Base-by-base conservation (phyloP, 1,140 invertebrate species). In the Whitmania pigra region DNA sequence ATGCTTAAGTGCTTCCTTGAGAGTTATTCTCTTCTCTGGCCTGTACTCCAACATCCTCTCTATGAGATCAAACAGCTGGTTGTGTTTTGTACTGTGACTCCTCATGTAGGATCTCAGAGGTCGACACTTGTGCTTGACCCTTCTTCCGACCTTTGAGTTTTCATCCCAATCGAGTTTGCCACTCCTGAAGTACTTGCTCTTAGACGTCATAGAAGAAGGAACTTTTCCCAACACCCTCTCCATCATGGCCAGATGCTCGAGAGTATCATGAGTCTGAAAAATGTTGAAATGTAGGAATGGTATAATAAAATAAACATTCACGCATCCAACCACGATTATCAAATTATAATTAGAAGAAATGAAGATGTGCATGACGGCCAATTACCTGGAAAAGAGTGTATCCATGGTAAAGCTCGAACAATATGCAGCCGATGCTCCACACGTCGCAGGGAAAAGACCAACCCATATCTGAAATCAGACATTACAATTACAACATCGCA, bases 171-270 rank as follows among this genome's bases (percentile, higher is more conserved):
- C 79, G 55, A 82, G 75, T 54, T 74, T 73, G 68, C 80, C 80
- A 67, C 78, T 75, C 74, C 81, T 80, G 76, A 82, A 82, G 77
- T 81, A 82, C 75, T 81, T 80, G 74, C 94, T 96, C 86, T 94
- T 95, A 75, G 91, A 86, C n/a, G 90, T 89, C 93, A 97, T 94
- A 83, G 93, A 88, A 83, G 91, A 90, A 57, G 95, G 95, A 80
- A 99, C 89, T 73, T 90, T 88, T 63, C 96, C 95, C 57, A 99
- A 85, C 77, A 99, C 97, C 77, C 95, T 86, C 81, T 99, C 94
- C 94, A 98, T 98, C 94, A 99, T 99, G 66, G 96, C 96, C 77
- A 99, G 86, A 85, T 99, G 96, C 81, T 99, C 96, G 67, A 93
- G 88, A 84, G 99, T 99, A 84, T 99, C 95, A 84, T 99, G 96